Percentiles rank a stretch among this genome's conserved stretches.
phyloP scores from a whole-genome alignment of 2,797 vertebrate genomes.

The Sebastes trivittatus region DNA sequence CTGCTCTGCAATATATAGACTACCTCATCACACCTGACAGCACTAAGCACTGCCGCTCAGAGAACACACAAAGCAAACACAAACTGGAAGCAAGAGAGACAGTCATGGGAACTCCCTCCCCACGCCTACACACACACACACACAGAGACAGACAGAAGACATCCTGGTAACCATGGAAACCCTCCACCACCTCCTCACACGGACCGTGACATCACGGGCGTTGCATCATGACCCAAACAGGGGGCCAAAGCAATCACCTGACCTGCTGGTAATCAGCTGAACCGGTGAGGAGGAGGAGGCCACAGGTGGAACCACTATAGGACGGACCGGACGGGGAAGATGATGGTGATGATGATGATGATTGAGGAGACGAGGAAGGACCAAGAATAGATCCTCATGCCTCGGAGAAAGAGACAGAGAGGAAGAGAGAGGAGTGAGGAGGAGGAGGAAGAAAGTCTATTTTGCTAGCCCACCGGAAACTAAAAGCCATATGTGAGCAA shows the following conservation, averaged over 20 bases:
- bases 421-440: conserved; percentile 17
- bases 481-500: conserved; percentile 60
- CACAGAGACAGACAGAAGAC: conserved; percentile 23
- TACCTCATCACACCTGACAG: conserved; percentile 51
- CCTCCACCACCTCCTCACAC: conserved; percentile 48
- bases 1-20: conserved; percentile 47
- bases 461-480: conserved; percentile 32
- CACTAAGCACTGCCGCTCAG: background rate
- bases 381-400: conserved; percentile 66
- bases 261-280: conserved; percentile 19
- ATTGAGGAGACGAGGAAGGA: conserved; percentile 35
- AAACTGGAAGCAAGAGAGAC: conserved; percentile 23
- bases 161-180: conserved; percentile 81
- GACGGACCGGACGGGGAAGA: background rate
- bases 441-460: conserved; percentile 16
- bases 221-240: conserved; percentile 65
- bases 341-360: conserved; percentile 31
- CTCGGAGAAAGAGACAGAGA: conserved; percentile 34
- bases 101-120: conserved; percentile 53
- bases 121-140: conserved; percentile 21
- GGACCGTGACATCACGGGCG: conserved; percentile 65
- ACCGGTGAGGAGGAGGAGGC: conserved; percentile 36
- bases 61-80: conserved; percentile 32
- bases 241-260: conserved; percentile 27
- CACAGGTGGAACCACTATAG: conserved; percentile 29